Evolutionary conservation across 1,140 invertebrate genomes (phyloP).

Genomic region (Globodera rostochiensis): DNA sequence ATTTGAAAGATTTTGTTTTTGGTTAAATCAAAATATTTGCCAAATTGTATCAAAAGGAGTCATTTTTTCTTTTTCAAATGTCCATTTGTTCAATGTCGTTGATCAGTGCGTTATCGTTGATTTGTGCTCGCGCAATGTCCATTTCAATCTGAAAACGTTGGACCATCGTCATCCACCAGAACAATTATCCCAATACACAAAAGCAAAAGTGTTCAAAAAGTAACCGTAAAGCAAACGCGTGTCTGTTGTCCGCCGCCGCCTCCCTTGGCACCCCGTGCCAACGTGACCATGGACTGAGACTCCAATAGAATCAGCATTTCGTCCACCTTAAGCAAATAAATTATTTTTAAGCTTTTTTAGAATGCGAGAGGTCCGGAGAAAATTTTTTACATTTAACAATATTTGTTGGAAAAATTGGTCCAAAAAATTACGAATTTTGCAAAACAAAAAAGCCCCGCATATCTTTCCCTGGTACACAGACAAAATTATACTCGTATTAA

Average conservation of each 20-base stretch:
- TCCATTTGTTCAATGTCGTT: slow-evolving; percentile 31
- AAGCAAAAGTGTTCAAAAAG: too few species aligned
- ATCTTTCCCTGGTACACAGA: too few species aligned
- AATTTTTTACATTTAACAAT: too few species aligned
- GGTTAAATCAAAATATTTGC: background rate
- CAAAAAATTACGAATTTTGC: too few species aligned
- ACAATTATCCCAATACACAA: too few species aligned
- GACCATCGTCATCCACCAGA: too few species aligned
- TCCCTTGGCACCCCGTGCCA: slow-evolving; percentile 19
- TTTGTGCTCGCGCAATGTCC: slow-evolving; percentile 31
- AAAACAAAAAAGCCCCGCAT: too few species aligned
- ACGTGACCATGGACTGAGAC: slow-evolving; percentile 42
- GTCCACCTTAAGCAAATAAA: slow-evolving; percentile 8
- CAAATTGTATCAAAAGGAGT: too few species aligned
- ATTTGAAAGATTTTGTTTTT: background rate
- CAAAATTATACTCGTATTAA: too few species aligned
- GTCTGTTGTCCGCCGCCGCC: slow-evolving; percentile 12
- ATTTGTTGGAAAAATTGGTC: too few species aligned
- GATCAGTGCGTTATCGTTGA: slow-evolving; percentile 43
- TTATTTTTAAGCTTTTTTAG: too few species aligned
- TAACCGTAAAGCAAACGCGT: slow-evolving; percentile 19
- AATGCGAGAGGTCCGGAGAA: too few species aligned
- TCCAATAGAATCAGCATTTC: slow-evolving; percentile 35
- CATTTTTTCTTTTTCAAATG: background rate
- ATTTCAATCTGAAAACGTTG: slow-evolving; percentile 42